These are phyloP conservation scores for Limenitis arthemis DNA, from an alignment of 2,888 invertebrate genomes.

Conservation along the genomic window DNA sequence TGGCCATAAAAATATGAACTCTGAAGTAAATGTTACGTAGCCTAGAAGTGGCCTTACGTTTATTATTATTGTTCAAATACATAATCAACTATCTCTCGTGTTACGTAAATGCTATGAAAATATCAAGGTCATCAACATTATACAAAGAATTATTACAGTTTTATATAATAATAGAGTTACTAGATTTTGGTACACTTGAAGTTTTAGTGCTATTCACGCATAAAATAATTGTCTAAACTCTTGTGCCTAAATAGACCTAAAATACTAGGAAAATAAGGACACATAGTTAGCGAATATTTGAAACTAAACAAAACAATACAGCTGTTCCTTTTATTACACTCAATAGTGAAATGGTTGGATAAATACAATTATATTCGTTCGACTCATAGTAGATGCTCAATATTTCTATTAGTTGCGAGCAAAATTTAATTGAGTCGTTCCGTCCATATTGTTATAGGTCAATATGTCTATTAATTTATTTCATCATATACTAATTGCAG, in stretches of 20 bases:
- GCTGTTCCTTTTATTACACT: too few species aligned
- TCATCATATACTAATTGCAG: too few species aligned
- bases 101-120: background rate
- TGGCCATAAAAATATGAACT: background rate
- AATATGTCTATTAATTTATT: too few species aligned
- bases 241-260: too few species aligned
- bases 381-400: background rate
- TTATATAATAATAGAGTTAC: background rate
- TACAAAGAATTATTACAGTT: background rate
- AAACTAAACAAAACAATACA: too few species aligned
- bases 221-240: too few species aligned
- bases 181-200: too few species aligned
- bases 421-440: background rate
- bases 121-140: background rate
- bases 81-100: background rate
- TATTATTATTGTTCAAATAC: background rate
- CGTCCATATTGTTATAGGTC: too few species aligned
- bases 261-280: background rate
- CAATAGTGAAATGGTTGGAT: too few species aligned
- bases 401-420: background rate
- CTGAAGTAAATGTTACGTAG: background rate
- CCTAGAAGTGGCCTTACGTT: background rate
- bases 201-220: too few species aligned
- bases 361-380: too few species aligned
- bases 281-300: too few species aligned